Evolutionary conservation across 2,888 invertebrate genomes (phyloP), one percentile per base, ranked within the genome.

Genomic region (Lasioglossum figueresi): DNA sequence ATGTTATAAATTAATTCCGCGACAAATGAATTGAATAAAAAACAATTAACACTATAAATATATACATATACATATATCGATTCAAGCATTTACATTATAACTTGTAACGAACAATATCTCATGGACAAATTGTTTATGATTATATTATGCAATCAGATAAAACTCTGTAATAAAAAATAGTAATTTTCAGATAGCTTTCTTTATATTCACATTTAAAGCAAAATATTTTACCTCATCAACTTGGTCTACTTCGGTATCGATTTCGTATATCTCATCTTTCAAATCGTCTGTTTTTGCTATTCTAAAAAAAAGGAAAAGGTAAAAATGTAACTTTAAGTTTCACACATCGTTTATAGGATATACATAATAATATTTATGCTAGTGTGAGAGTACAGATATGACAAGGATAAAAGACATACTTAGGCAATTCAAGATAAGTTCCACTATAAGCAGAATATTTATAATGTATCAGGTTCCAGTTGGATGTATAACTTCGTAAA

Each of bases 391-490:
- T 16, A 16, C 19, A 40, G 63, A 52, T 73, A 78, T n/a, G 63
- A 80, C 37, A 72, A 16, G 37, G 73, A 73, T 63, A 77, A 37
- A 78, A 76, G 70, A 66, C 92, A 94, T 96, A 97, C 97, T 97
- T 97, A 86, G 98, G 98, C 92, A 99, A 96, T 94, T 98, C 98
- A 90, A 97, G 96, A 95, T 98, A 99, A 89, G 97, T 97, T 82
- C 98, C 98, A 27, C 98, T 97, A 94, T 99, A 99, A 73, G 97
- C 97, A 93, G 96, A 97, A 94, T 99, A 99, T 95, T 99, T 99
- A 95, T 98, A 99, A 94, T 98, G 97, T 86, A 99, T 97, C 87
- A 98, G 96, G 95, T 98, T 97, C 97, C 98, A 98, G 93, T 98
- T 97, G 83, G 97, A 97, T 6, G 97, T 97, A 95, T 99, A 99